Conservation (phyloP, 2,888 invertebrate species). For the Ganaspis brasiliensis region DNA sequence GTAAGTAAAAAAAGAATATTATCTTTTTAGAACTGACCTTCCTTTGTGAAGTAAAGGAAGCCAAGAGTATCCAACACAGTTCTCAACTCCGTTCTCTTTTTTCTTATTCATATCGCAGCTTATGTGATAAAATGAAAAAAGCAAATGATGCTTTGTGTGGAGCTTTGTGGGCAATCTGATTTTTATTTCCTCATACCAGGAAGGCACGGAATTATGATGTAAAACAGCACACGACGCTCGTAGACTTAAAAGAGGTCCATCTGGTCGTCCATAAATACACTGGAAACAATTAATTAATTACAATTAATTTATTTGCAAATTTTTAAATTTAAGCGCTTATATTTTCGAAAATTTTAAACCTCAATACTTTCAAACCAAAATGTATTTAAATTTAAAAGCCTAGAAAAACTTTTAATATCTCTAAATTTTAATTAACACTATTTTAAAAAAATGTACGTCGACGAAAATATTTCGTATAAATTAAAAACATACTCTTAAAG, state of each 20-base stretch:
- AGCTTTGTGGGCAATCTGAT: conserved; percentile 93
- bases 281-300: conserved; percentile 77
- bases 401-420: no score
- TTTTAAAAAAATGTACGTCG: no score
- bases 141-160: conserved; percentile 92
- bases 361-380: background rate
- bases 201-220: conserved; percentile 94
- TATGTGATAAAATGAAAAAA: conserved; percentile 98
- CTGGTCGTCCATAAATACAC: conserved; percentile 89
- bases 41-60: conserved; percentile 92
- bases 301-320: no score
- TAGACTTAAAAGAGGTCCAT: conserved; percentile 84
- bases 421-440: no score
- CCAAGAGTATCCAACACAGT: conserved; percentile 97
- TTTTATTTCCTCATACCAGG: conserved; percentile 97
- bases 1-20: background rate
- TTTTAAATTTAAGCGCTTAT: conserved; percentile 73
- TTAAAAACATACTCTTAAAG: conserved; percentile 86
- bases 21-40: conserved; percentile 76
- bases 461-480: no score
- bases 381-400: background rate
- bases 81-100: conserved; percentile 89
- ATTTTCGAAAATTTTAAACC: conserved; percentile 68
- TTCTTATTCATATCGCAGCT: conserved; percentile 93
- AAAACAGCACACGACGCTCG: conserved; percentile 90